These are phyloP conservation scores for Crocodylus rhombifer DNA, from an alignment of 2,797 vertebrate species.

Conservation along the genomic window DNA sequence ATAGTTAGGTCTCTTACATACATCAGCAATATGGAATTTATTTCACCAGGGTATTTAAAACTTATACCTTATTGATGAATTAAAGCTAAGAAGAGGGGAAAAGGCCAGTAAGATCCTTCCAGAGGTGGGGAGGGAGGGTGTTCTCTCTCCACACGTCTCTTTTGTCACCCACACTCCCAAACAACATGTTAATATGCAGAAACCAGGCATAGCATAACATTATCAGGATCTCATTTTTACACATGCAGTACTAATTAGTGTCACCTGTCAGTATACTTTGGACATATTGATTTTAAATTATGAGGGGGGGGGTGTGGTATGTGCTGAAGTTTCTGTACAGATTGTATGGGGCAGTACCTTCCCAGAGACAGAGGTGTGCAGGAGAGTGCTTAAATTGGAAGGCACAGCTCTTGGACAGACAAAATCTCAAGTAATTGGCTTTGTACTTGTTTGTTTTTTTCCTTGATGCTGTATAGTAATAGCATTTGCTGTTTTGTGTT, in stretches of 20 bases:
- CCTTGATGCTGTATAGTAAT: constrained; percentile 22
- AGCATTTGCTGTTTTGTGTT: constrained; percentile 63
- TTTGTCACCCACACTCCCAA: background rate
- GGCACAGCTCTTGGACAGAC: background rate
- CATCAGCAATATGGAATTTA: background rate
- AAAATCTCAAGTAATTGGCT: constrained; percentile 66
- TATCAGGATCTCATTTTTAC: background rate
- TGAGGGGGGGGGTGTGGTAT: rapidly evolving
- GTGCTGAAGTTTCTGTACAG: background rate
- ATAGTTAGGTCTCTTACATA: background rate
- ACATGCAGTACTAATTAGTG: rapidly evolving
- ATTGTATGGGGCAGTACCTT: background rate
- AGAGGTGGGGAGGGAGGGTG: background rate
- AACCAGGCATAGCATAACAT: rapidly evolving
- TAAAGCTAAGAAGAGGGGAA: background rate
- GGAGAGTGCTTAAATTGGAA: background rate
- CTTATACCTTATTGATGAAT: background rate
- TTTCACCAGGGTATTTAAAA: background rate
- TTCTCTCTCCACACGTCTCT: background rate
- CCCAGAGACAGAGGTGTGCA: background rate
- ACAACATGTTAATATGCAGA: background rate
- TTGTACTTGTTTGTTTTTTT: constrained; percentile 64
- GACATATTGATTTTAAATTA: background rate
- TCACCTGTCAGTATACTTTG: background rate
- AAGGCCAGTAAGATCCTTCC: background rate